phyloP scores from a whole-genome alignment of 1,140 invertebrate species.

The Bombus fervidus region DNA sequence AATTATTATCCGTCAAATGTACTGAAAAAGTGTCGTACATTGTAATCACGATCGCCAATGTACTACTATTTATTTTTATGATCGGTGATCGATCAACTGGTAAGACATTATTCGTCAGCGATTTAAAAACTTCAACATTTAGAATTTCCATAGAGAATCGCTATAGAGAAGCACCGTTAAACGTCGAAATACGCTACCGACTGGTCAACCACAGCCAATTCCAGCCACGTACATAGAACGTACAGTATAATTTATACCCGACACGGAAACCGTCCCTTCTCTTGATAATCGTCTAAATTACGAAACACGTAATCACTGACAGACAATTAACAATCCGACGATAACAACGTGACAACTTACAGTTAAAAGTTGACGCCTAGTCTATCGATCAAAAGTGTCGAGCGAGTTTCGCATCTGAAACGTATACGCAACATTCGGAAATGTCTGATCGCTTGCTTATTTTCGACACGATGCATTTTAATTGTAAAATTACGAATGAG shows the following conservation, averaged over 20 bases:
- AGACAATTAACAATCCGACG: constrained; percentile 25
- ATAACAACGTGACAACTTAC: background rate
- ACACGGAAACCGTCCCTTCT: background rate
- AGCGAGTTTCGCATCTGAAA: background rate
- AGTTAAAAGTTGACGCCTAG: background rate
- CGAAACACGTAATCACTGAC: background rate
- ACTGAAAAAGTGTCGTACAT: background rate
- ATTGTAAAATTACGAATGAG: too few relatives aligned
- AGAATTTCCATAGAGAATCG: background rate
- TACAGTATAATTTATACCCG: constrained; percentile 17
- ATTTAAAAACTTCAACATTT: background rate
- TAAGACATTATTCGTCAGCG: background rate
- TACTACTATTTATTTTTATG: background rate
- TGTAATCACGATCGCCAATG: background rate
- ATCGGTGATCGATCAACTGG: background rate
- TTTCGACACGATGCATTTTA: too few relatives aligned
- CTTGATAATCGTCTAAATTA: background rate
- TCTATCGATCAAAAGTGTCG: background rate
- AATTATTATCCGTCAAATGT: background rate
- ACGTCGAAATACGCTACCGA: constrained; percentile 13
- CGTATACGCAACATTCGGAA: background rate
- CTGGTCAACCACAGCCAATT: background rate
- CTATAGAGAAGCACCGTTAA: constrained; percentile 14
- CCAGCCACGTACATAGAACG: too few relatives aligned
- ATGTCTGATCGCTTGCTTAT: background rate